Percentiles rank a stretch among this genome's conserved stretches.
Conservation (phyloP, 2,888 invertebrate species). For the Elysia crispata region DNA sequence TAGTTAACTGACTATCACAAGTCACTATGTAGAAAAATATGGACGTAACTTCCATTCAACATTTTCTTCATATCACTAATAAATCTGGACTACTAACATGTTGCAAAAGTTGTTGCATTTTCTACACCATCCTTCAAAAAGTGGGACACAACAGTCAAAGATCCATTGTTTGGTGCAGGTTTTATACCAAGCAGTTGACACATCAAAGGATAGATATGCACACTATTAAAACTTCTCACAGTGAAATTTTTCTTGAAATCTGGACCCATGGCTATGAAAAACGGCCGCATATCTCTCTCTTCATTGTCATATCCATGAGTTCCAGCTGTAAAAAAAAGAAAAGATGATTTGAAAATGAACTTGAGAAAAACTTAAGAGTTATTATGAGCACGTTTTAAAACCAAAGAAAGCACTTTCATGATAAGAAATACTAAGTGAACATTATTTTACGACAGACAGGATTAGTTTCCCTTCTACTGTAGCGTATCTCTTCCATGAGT, state of each 20-base stretch:
- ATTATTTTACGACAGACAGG: too few species aligned
- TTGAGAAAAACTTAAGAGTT: not conserved
- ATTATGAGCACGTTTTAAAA: not conserved
- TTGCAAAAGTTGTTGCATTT: not conserved
- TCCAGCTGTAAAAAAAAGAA: conserved; percentile 57
- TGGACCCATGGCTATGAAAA: conserved; percentile 84
- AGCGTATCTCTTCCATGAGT: too few species aligned
- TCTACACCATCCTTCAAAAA: conserved; percentile 41
- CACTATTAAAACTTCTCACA: conserved; percentile 67
- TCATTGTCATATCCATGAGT: conserved; percentile 78
- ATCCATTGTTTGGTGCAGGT: conserved; percentile 74
- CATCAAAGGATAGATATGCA: conserved; percentile 75
- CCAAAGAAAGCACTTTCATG: not conserved
- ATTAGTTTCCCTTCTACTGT: too few species aligned
- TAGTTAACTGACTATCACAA: too few species aligned
- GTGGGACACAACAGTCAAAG: conserved; percentile 57
- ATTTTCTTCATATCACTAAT: not conserved
- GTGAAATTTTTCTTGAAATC: conserved; percentile 68
- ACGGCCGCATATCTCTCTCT: conserved; percentile 82
- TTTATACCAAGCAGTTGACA: conserved; percentile 70
- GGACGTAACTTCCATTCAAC: not conserved
- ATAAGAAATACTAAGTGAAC: not conserved
- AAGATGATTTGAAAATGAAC: not conserved
- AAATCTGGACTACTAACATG: not conserved
- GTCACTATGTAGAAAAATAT: not conserved